Base-by-base conservation (phyloP, 2,113 vertebrate genomes). In the Xenopus laevis region DNA sequence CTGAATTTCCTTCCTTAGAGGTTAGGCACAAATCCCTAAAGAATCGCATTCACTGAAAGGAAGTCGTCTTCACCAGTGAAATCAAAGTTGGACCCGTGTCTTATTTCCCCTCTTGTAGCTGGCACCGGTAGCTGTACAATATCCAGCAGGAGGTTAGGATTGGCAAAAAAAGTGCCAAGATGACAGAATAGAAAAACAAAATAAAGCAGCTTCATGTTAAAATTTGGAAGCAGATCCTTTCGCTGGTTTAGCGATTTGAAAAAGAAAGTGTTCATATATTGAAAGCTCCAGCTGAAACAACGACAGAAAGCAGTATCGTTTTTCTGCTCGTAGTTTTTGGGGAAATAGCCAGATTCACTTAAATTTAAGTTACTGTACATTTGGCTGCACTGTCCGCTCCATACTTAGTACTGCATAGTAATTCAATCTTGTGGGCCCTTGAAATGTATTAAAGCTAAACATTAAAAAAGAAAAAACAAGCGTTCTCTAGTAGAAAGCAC, bases 281-380 rank as follows among this genome's bases (percentile, higher is more conserved):
- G 87, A 83, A 86, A 87, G 83, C 83, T 86, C 80, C 83, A 85
- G 85, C 83, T 85, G 84, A 89, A 86, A 89, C 84, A 86, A 87
- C 81, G 82, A 85, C 79, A 83, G 81, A 71, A 79, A 89, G 76
- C 71, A 79, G 80, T 83, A 87, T 88, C 74, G 0, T 83, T 88
- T 77, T 91, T 88, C 83, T 84, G 62, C 21, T 12, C 84, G 81
- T 82, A 82, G 85, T 85, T 89, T 88, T 85, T 84, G 83, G 17
- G 78, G 83, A 86, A 78, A 67, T 82, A 78, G 82, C 86, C 83
- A 84, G 85, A 76, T 86, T 84, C 53, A 21, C 53, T 86, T 81
- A 79, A 83, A 83, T 85, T 83, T 85, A 82, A 86, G 81, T 88
- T 86, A 86, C 86, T 23, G 13, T 86, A 86, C 86, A 20, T 10